A percentile compares a stretch with the other conserved stretches of the same genome.
These are phyloP conservation scores for Cydia amplana DNA, from an alignment of 1,140 invertebrate species.

Conservation along the genomic window DNA sequence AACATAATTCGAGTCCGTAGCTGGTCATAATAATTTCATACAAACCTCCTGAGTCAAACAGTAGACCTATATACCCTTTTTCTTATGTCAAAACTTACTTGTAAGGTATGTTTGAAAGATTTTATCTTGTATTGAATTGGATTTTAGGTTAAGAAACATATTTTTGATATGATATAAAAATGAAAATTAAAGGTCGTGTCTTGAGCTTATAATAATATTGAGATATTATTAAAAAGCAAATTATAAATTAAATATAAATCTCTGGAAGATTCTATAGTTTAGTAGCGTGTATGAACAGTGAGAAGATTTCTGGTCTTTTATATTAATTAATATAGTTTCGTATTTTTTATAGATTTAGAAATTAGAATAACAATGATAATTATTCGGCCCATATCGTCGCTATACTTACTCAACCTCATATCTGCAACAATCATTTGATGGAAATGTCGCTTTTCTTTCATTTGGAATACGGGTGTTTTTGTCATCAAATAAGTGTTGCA, in stretches of 20 bases:
- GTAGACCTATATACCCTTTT: neutral
- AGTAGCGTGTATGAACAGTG: slow-evolving; percentile 26
- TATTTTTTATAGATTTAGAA: neutral
- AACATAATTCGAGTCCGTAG: no score
- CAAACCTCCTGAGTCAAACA: no score
- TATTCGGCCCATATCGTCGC: neutral
- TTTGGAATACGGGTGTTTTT: no score
- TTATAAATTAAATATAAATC: neutral
- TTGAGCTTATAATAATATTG: slow-evolving; percentile 21
- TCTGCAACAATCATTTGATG: no score
- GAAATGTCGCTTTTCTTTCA: no score
- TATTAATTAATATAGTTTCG: slow-evolving; percentile 6
- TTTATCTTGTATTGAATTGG: neutral
- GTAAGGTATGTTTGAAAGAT: neutral
- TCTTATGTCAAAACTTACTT: neutral
- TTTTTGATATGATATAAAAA: slow-evolving; percentile 26
- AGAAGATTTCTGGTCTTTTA: slow-evolving; percentile 26
- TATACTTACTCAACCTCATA: no score
- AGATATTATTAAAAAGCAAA: slow-evolving; percentile 16
- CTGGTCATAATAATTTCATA: no score
- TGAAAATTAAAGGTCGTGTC: slow-evolving; percentile 6
- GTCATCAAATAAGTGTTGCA: no score
- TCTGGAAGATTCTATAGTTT: neutral
- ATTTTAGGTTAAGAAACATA: neutral
- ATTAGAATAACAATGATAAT: neutral